Evolutionary conservation across 2,888 invertebrate species (phyloP), one percentile per base, ranked within the genome.

Genomic region (Polydesmus complanatus): DNA sequence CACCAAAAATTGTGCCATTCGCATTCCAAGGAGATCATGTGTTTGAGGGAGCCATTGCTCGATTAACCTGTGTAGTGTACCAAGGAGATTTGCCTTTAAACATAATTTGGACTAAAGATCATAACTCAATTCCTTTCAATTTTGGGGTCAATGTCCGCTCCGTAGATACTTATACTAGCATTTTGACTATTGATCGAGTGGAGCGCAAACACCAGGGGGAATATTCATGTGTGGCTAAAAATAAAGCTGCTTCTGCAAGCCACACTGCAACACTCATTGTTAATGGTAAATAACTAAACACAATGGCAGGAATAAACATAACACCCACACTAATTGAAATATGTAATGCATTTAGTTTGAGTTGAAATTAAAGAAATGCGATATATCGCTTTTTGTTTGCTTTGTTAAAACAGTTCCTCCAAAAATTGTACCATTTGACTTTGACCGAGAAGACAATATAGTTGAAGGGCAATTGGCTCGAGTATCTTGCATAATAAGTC

Each of bases 401-500:
- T 19, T 52, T 49, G 27, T 61, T 63, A n/a, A n/a, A n/a, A 2
- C 61, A 63, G 63, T 63, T 55, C 61, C 63, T n/a, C 63, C 63
- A 51, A 63, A 63, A 52, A 63, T 63, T 50, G 62, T 63, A 26
- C 61, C 63, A 23, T 63, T 63, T 56, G 50, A 53, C 5, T 63
- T 63, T 61, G n/a, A n/a, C n/a, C 52, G 53, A 47, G 63, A 55
- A 8, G 63, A 61, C 23, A 61, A 61, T 23, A 55, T 63, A 48
- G 18, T 53, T 19, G 37, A 57, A 25, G 66, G 66, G 11, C 58
- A 63, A 50, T 56, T 64, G 58, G 62, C 64, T 11, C 52, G 61
- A 27, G 62, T 65, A 19, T 59, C 64, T 19, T 67, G 67, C 52
- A 59, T 62, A 27, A 60, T 65, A 1, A 56, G 56, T 37, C 59